Conservation (phyloP, 2,113 vertebrate genomes). For the Stictonetta naevosa region DNA sequence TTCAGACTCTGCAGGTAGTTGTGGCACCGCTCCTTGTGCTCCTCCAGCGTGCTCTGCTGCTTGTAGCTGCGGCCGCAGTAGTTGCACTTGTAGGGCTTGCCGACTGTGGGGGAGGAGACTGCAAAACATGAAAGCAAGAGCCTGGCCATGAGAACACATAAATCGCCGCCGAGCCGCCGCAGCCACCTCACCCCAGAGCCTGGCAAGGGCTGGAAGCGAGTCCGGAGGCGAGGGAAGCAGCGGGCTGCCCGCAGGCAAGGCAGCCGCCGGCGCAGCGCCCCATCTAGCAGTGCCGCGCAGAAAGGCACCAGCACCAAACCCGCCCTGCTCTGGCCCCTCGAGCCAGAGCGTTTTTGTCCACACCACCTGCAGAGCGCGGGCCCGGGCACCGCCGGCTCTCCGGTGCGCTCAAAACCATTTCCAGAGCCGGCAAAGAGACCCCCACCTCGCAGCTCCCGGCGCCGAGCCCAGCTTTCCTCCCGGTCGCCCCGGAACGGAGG, state of each 20-base stretch:
- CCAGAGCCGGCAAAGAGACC: not conserved
- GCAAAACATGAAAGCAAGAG: conserved; percentile 5
- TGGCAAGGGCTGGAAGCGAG: no score
- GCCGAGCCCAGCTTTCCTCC: not conserved
- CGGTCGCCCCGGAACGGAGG: no score
- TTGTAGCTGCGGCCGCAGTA: conserved; percentile 97
- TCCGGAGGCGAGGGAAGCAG: no score
- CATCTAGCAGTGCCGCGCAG: not conserved
- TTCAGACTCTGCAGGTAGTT: conserved; percentile 91
- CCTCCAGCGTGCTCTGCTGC: conserved; percentile 93
- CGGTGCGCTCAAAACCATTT: rapidly evolving
- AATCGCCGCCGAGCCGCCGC: not conserved
- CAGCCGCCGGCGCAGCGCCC: not conserved
- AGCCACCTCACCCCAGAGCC: not conserved
- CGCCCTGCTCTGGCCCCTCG: not conserved
- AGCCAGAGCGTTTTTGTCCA: no score
- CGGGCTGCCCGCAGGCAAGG: no score
- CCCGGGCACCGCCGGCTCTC: no score
- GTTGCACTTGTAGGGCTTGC: conserved; percentile 96
- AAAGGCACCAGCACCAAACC: no score
- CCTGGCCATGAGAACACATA: not conserved
- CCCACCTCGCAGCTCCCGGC: not conserved
- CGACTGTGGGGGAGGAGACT: conserved; percentile 92
- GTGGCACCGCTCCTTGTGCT: conserved; percentile 93
- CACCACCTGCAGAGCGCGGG: no score